phyloP scores from a whole-genome alignment of 2,888 invertebrate genomes.

The Caenorhabditis sp. region DNA sequence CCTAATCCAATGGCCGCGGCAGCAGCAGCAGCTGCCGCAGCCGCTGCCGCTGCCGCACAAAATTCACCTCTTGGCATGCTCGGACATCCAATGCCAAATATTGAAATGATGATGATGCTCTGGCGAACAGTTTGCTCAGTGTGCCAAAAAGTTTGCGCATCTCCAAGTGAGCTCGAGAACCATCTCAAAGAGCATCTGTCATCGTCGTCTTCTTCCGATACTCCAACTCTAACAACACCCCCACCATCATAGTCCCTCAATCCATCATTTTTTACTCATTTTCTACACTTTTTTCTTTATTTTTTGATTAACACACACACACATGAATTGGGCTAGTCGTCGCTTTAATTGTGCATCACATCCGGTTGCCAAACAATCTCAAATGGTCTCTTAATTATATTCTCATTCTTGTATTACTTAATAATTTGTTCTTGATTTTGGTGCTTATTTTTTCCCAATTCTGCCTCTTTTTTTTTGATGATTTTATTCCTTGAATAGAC shows the following conservation, averaged over 20 bases:
- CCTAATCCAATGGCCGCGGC: conserved; percentile 6
- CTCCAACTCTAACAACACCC: conserved; percentile 14
- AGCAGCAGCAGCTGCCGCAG: conserved; percentile 9
- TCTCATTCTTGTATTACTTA: not conserved
- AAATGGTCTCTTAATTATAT: conserved; percentile 36
- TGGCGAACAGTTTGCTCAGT: conserved; percentile 71
- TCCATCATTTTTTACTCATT: not conserved
- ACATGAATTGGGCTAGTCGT: conserved; percentile 47
- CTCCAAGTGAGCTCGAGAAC: conserved; percentile 56
- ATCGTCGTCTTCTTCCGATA: not conserved
- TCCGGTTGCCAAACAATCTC: conserved; percentile 40
- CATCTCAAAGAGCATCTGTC: conserved; percentile 64
- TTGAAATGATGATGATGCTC: conserved; percentile 70
- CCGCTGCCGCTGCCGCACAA: conserved; percentile 13
- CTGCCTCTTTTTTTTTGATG: not conserved
- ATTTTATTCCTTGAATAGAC: not conserved
- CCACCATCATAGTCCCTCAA: conserved; percentile 28
- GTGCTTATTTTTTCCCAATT: conserved; percentile 2
- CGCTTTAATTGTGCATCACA: conserved; percentile 52
- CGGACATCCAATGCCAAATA: conserved; percentile 35
- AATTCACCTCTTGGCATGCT: conserved; percentile 23
- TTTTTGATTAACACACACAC: conserved; percentile 1
- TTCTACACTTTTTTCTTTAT: not conserved
- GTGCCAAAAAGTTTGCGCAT: conserved; percentile 61
- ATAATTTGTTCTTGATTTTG: conserved; percentile 4